Base-by-base conservation (phyloP, 2,888 invertebrate genomes). In the Pristionchus fissidentatus region DNA sequence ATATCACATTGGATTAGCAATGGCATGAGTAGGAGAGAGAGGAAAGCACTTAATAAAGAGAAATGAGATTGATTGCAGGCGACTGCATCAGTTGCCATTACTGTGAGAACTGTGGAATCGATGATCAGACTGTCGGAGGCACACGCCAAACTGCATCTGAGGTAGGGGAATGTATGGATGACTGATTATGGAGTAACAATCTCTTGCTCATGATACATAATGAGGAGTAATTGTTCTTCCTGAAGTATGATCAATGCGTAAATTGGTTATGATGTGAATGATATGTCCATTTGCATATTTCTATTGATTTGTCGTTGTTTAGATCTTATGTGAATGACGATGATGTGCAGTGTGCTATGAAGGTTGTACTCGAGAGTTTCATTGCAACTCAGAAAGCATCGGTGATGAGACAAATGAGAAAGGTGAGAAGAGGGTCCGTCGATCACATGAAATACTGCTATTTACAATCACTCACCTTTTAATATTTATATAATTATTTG, bases 371-470 rank as follows among this genome's bases (percentile, higher is more conserved):
- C 83, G 98, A 99, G 93, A 97, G 97, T 92, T 99, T 99, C 94
- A 96, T 99, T 83, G 96, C 97, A 89, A 98, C 99, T 0, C 99
- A 99, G 94, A 99, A 99, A 93, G 98, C 96, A 94, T 96, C 97
- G 91, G 96, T 99, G 43, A 98, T 97, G 97, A 95, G 96, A 89
- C 95, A 95, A 77, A 99, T 99, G 97, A 95, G 95, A 94, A 95
- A 95, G 94, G 96, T 96, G 57, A 57, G 57, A 57, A 52, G 19
- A 52, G n/a, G 5, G n/a, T n/a, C n/a, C 93, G 89, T 26, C 3
- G 38, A 8, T 80, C 0, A 35, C 73, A 29, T 46, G 26, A 5
- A n/a, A n/a, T n/a, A n/a, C n/a, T n/a, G n/a, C n/a, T n/a, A n/a
- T n/a, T n/a, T n/a, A n/a, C n/a, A n/a, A n/a, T n/a, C n/a, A n/a